Conservation (phyloP, 37 sponge, comb jelly and placozoan species). For the Geodia barretti region DNA sequence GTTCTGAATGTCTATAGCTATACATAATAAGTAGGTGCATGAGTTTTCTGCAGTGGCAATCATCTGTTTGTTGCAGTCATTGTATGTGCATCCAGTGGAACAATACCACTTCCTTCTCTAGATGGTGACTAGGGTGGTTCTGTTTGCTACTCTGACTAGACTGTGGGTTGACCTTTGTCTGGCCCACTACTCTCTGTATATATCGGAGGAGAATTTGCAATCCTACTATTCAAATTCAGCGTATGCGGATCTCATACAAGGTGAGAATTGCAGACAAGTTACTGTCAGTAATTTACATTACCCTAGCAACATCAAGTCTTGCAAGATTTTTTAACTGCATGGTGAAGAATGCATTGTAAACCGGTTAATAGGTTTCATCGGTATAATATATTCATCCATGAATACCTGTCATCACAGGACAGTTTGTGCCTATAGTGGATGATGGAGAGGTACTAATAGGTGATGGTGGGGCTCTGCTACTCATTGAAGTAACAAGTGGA, state of each 20-base stretch:
- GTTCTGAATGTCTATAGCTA: too few species aligned
- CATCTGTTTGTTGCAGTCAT: too few species aligned
- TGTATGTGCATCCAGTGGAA: neutral
- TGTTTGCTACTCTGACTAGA: neutral
- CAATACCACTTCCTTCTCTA: neutral
- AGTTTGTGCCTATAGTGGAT: too few species aligned
- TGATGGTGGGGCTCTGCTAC: conserved; percentile 17
- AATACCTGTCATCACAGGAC: neutral
- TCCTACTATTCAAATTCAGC: neutral
- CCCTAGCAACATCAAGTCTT: neutral
- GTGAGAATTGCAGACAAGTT: too few species aligned
- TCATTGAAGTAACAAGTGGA: neutral
- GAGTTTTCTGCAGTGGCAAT: too few species aligned
- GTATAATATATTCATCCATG: neutral
- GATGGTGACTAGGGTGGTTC: neutral
- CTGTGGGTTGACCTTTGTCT: neutral
- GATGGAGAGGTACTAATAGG: neutral
- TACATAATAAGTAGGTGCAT: too few species aligned
- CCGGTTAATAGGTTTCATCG: neutral
- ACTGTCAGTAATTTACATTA: too few species aligned
- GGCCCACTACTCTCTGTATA: neutral
- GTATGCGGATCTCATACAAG: neutral
- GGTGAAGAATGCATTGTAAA: neutral
- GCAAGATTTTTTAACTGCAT: neutral
- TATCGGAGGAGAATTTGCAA: neutral